These are phyloP conservation scores for Halcyon chelicuti DNA, from an alignment of 2,797 vertebrate species.

Conservation along the genomic window DNA sequence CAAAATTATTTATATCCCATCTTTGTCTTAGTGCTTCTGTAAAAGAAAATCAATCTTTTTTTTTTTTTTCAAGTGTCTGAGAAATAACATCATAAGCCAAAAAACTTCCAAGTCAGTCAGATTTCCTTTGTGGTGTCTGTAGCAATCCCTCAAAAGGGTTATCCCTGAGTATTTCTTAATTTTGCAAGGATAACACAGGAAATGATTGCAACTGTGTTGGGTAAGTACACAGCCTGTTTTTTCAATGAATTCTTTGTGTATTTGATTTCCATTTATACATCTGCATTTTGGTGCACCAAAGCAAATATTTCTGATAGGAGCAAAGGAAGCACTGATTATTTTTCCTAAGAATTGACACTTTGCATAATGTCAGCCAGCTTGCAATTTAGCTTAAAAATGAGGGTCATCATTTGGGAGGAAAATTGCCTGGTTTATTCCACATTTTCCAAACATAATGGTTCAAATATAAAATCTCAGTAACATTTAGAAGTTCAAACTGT, in stretches of 20 bases:
- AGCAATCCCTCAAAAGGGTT: slow-evolving; percentile 32
- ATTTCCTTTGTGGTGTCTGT: slow-evolving; percentile 15
- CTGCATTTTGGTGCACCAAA: neutral
- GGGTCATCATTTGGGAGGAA: neutral
- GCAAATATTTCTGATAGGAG: slow-evolving; percentile 3
- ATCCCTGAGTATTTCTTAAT: slow-evolving; percentile 18
- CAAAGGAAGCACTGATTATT: neutral
- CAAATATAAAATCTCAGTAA: neutral
- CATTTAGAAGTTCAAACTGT: neutral
- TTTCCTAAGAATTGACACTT: neutral
- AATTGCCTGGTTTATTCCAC: neutral
- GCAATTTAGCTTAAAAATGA: neutral
- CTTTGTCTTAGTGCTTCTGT: slow-evolving; percentile 3
- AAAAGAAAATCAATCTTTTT: neutral
- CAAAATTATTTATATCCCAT: slow-evolving; percentile 27
- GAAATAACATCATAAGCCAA: slow-evolving; percentile 5
- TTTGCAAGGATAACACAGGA: slow-evolving; percentile 44
- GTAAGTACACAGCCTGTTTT: neutral
- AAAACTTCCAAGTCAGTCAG: neutral
- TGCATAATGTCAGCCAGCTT: neutral
- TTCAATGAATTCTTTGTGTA: slow-evolving; percentile 30
- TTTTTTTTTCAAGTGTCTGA: neutral
- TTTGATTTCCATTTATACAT: slow-evolving; percentile 18
- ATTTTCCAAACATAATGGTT: neutral
- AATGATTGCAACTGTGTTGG: neutral